Conservation (phyloP, 2,797 vertebrate species). For the Gephyroberyx darwinii region DNA sequence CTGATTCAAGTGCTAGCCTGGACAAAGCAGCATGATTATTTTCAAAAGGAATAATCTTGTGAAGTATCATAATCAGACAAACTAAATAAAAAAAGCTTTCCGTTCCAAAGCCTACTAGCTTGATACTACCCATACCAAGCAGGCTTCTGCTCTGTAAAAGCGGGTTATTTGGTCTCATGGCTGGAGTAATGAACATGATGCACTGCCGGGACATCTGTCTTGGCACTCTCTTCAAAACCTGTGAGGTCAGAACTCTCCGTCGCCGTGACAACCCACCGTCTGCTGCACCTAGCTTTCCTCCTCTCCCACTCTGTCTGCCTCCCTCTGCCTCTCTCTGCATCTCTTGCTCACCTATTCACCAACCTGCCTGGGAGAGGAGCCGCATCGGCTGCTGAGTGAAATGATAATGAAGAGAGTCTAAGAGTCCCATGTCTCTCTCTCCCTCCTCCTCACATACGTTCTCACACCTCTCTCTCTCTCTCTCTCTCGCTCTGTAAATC, state of each 20-base stretch:
- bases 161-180: conserved; percentile 8
- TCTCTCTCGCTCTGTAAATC: conserved; percentile 52
- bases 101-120: neutral
- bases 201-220: conserved; percentile 29
- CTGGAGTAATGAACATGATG: conserved; percentile 21
- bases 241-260: conserved; percentile 41
- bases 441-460: neutral
- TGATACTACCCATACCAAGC: neutral
- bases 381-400: conserved; percentile 60
- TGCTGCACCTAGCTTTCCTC: conserved; percentile 14
- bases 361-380: conserved; percentile 46
- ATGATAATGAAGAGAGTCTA: conserved; percentile 64
- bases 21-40: conserved; percentile 28
- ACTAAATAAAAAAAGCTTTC: conserved; percentile 2
- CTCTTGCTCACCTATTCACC: conserved; percentile 51
- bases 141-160: conserved; percentile 13
- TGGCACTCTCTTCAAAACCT: conserved; percentile 30
- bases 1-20: conserved; percentile 23
- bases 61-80: conserved; percentile 26
- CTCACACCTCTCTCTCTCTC: conserved; percentile 15
- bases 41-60: conserved; percentile 12
- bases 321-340: conserved; percentile 10
- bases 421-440: conserved; percentile 19
- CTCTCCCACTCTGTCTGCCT: neutral
- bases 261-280: conserved; percentile 33